Percentiles rank a stretch among this genome's conserved stretches.
These are phyloP conservation scores for Oryzias melastigma DNA, from an alignment of 2,113 vertebrate genomes.

Conservation along the genomic window DNA sequence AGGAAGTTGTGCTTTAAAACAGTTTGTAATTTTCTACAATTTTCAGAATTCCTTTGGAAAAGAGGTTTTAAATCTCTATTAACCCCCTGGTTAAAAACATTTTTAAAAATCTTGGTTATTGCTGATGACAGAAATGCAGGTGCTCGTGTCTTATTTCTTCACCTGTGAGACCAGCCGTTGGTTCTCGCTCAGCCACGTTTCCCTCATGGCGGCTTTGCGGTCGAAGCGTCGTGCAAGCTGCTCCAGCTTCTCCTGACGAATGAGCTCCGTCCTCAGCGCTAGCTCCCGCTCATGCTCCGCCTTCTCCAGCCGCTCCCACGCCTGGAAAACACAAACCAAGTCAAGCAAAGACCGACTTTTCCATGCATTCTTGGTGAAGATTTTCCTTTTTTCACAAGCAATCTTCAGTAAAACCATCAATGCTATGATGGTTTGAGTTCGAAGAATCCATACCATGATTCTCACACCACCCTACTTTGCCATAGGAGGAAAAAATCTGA, in stretches of 20 bases:
- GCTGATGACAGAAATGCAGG: neutral
- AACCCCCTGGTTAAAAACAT: neutral
- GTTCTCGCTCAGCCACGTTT: slow-evolving; percentile 82
- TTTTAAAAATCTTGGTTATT: too few relatives aligned
- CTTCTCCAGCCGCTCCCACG: slow-evolving; percentile 99
- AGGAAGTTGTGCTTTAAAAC: too few relatives aligned
- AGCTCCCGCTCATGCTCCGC: slow-evolving; percentile 97
- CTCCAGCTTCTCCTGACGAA: slow-evolving; percentile 98
- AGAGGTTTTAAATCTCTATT: too few relatives aligned
- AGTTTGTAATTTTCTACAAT: neutral
- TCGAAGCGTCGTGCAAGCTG: slow-evolving; percentile 96
- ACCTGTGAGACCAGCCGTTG: slow-evolving; percentile 72
- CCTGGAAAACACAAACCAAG: slow-evolving; percentile 68
- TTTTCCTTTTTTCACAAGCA: too few relatives aligned
- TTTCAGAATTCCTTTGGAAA: too few relatives aligned
- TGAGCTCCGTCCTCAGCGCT: slow-evolving; percentile 95
- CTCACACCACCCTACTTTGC: neutral
- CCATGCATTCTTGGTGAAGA: too few relatives aligned
- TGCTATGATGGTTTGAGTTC: too few relatives aligned
- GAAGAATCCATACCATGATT: too few relatives aligned
- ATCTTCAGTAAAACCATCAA: too few relatives aligned
- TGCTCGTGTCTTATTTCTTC: neutral
- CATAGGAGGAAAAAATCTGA: neutral
- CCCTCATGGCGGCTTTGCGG: slow-evolving; percentile 97
- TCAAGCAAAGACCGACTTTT: neutral